Evolutionary conservation across 2,888 invertebrate species (phyloP).

Genomic region (Macrophya alboannulata): DNA sequence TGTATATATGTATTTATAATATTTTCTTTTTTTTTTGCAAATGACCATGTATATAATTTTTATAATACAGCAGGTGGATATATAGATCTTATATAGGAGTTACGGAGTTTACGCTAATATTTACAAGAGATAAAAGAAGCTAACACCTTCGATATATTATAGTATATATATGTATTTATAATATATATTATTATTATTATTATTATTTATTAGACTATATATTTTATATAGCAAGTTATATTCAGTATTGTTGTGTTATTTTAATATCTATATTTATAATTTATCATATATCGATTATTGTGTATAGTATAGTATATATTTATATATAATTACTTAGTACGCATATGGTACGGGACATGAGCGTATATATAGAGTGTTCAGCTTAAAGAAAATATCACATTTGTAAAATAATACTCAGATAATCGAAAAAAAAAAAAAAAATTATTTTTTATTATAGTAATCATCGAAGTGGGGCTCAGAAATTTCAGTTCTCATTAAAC

Average conservation of each 20-base stretch:
- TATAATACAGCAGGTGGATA: slow-evolving; percentile 65
- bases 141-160: slow-evolving; percentile 61
- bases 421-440: not conserved
- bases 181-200: slow-evolving; percentile 53
- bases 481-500: not conserved
- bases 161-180: slow-evolving; percentile 51
- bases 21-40: slow-evolving; percentile 60
- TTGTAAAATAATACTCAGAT: slow-evolving; percentile 47
- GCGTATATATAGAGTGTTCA: slow-evolving; percentile 43
- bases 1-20: slow-evolving; percentile 61
- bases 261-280: slow-evolving; percentile 42
- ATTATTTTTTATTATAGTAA: not conserved
- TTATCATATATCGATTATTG: slow-evolving; percentile 34
- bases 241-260: slow-evolving; percentile 43
- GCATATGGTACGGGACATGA: slow-evolving; percentile 49
- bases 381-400: slow-evolving; percentile 52
- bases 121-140: slow-evolving; percentile 72
- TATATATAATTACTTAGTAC: slow-evolving; percentile 33
- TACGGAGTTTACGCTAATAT: slow-evolving; percentile 63
- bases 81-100: slow-evolving; percentile 57
- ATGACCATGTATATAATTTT: slow-evolving; percentile 58
- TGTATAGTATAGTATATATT: not conserved
- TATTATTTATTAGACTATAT: slow-evolving; percentile 55
- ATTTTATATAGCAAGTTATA: slow-evolving; percentile 50
- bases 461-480: not conserved